Evolutionary conservation across 2,113 vertebrate genomes (phyloP), one percentile per base, ranked within the genome.

Genomic region (Odocoileus virginianus): DNA sequence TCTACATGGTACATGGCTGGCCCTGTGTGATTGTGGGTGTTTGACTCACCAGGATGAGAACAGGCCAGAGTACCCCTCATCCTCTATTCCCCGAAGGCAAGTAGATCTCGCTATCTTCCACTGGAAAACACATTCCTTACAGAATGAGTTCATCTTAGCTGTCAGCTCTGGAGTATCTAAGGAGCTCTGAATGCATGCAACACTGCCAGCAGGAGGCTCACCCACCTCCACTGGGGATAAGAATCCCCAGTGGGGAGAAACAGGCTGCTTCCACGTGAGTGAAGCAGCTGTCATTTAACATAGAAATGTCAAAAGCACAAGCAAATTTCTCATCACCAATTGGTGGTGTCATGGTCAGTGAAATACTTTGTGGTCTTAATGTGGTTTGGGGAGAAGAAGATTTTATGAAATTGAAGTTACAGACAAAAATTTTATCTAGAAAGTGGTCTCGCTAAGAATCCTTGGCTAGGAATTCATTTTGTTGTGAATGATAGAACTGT

Each of bases 201-300:
- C 97, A 90, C 95, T 95, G 98, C 97, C 91, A 94, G 95, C 87
- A 89, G 94, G 93, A 95, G 81, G 74, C 95, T 96, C 98, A 97
- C 97, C 98, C 95, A 92, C 98, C 89, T 98, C 98, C 97, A 78
- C 79, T 89, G 97, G 97, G 98, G 92, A 97, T 98, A 54, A 85
- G 54, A 96, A 97, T 97, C 90, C 98, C 98, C 97, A 71, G 0
- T 86, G 81, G 85, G 84, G 74, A 61, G 33, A 21, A n/a, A 93
- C 85, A 89, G 94, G 81, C 94, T 93, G 96, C 97, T 98, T 98
- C 84, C 87, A 96, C 96, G 64, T 97, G 95, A 98, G 91, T 82
- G 98, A 97, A 97, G 97, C 98, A 97, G 98, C 98, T 98, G 98
- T 96, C 96, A 87, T 96, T 97, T 92, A 95, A 97, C 87, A 97